Evolutionary conservation across 2,888 invertebrate species (phyloP).

Genomic region (Auanema sp.): DNA sequence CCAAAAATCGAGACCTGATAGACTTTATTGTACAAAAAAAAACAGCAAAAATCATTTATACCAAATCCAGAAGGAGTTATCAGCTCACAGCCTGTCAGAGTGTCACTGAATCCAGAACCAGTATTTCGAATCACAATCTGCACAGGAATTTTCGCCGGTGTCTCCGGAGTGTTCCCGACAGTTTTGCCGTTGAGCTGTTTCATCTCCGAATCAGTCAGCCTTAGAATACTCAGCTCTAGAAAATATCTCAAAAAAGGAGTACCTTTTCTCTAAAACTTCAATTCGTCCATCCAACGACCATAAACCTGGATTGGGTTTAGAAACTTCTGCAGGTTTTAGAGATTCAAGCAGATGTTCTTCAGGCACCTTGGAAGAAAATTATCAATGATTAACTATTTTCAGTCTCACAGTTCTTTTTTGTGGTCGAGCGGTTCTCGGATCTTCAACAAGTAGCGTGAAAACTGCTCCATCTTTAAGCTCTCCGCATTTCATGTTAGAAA

Average conservation of each 20-base stretch:
- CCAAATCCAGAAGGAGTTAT: conserved; percentile 39
- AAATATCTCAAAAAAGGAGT: neutral
- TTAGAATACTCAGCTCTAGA: neutral
- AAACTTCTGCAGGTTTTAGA: neutral
- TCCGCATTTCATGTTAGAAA: conserved; percentile 15
- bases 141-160: conserved; percentile 35
- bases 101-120: conserved; percentile 16
- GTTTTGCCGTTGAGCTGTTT: conserved; percentile 20
- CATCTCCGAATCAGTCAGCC: conserved; percentile 20
- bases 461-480: conserved; percentile 36
- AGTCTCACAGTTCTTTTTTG: conserved; percentile 21
- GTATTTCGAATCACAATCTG: conserved; percentile 29
- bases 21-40: no score
- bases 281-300: conserved; percentile 12
- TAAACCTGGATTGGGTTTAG: neutral
- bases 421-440: conserved; percentile 32
- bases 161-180: conserved; percentile 24
- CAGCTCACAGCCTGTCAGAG: conserved; percentile 39
- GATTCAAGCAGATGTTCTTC: no score
- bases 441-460: conserved; percentile 47
- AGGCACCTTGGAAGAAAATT: neutral
- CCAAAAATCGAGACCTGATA: conserved; percentile 51
- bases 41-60: no score
- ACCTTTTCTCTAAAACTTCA: conserved; percentile 14
- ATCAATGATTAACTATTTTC: neutral